Evolutionary conservation across 2,888 invertebrate genomes (phyloP).

Genomic region (Lamellibrachia satsuma): DNA sequence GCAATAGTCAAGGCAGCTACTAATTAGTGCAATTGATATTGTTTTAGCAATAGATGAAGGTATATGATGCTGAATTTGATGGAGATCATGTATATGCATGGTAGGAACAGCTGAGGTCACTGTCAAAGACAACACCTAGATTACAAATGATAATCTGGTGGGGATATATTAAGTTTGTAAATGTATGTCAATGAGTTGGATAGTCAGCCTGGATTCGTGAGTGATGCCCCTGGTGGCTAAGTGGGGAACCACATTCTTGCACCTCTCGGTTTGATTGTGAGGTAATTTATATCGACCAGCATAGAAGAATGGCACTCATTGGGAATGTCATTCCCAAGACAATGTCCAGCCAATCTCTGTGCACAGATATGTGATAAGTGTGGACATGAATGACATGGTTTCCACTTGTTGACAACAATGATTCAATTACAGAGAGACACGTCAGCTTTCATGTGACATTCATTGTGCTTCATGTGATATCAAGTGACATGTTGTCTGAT

Average conservation of each 20-base stretch:
- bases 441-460: neutral
- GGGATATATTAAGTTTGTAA: conserved; percentile 3
- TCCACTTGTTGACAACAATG: neutral
- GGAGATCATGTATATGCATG: no score
- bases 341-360: neutral
- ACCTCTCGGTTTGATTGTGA: neutral
- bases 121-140: no score
- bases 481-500: neutral
- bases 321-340: neutral
- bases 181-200: neutral
- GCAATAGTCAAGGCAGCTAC: no score
- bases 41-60: no score
- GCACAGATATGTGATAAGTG: neutral
- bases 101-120: no score
- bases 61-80: no score
- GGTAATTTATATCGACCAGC: no score
- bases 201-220: neutral
- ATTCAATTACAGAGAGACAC: neutral
- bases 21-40: no score
- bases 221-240: neutral
- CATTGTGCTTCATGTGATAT: neutral
- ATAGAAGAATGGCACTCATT: neutral
- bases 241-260: neutral
- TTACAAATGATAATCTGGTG: neutral
- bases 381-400: neutral